Base-by-base conservation (phyloP, 2,797 vertebrate genomes). In the Oreochromis mossambicus region DNA sequence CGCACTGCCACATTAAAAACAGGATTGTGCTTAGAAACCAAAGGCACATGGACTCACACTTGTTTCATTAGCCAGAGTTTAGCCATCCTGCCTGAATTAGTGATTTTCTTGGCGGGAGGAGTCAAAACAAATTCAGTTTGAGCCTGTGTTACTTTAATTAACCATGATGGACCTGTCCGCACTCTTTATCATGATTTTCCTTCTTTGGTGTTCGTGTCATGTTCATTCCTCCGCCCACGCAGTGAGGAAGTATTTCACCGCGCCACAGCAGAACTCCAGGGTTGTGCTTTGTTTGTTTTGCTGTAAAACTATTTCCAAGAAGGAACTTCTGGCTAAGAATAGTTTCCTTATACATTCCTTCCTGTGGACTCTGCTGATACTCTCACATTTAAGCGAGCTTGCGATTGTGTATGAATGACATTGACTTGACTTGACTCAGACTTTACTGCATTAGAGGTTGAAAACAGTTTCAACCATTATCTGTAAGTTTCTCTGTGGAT, bases 121-220 rank as follows among this genome's bases (percentile, higher is more conserved):
- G 78, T 86, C 81, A 50, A 90, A 93, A 89, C 86, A 87, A 92
- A 93, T 90, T 84, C 46, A 82, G 38, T 86, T 88, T 77, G 78
- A 87, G 87, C 48, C 21, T 63, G 86, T 86, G 80, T 87, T 89
- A 88, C 82, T 90, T 91, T 90, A 93, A 92, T 92, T 89, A 88
- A 86, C 82, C 86, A 77, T 83, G 87, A 92, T 88, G 87, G 89
- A 90, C 82, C 88, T 90, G 89, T 83, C 58, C 0, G 3, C 63
- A 34, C 73, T 87, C 76, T 91, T 93, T 88, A 90, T 84, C 87
- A 76, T 85, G 82, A 89, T 92, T 90, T 85, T 51, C 61, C 56
- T 82, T 80, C 85, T 83, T 82, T 78, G 54, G 82, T 83, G 83
- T 93, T 91, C 78, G 15, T 81, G 88, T 90, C 89, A 78, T 79